A percentile compares a stretch with the other conserved stretches of the same genome.
phyloP scores from a whole-genome alignment of 2,888 invertebrate genomes.

The Athripsodes cinereus region DNA sequence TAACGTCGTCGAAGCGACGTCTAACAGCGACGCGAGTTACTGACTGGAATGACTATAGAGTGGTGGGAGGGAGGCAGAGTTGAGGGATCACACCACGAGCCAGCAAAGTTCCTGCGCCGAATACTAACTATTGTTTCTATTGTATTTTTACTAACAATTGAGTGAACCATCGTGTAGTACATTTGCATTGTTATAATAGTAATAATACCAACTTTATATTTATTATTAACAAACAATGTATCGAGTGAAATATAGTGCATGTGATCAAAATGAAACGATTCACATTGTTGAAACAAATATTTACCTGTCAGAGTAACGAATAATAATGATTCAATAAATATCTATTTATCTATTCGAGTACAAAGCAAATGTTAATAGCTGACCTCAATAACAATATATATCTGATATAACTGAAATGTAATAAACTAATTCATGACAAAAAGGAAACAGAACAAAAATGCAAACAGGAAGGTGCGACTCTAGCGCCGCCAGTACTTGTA shows the following conservation, averaged over 20 bases:
- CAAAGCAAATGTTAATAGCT: no score
- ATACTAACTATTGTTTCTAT: background rate
- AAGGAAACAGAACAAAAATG: no score
- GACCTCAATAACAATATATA: no score
- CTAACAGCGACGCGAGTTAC: conserved; percentile 8
- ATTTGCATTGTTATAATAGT: no score
- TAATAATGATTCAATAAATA: background rate
- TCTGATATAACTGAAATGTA: no score
- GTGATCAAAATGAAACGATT: background rate
- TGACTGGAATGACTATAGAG: no score
- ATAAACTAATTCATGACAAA: no score
- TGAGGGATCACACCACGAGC: conserved; percentile 8
- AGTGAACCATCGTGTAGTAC: background rate
- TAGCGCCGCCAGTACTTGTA: no score
- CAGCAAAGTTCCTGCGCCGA: conserved; percentile 15
- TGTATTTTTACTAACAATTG: background rate
- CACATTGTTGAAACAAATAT: conserved; percentile 2
- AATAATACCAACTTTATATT: no score
- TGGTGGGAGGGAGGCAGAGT: conserved; percentile 5
- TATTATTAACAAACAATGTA: no score
- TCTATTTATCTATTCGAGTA: no score
- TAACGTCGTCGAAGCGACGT: conserved; percentile 4
- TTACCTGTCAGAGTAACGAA: background rate
- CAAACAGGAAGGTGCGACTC: no score
- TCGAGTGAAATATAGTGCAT: background rate